A percentile compares a stretch with the other conserved stretches of the same genome.
phyloP scores from a whole-genome alignment of 92 coral and sea anemone genomes.

The Montipora capitata region DNA sequence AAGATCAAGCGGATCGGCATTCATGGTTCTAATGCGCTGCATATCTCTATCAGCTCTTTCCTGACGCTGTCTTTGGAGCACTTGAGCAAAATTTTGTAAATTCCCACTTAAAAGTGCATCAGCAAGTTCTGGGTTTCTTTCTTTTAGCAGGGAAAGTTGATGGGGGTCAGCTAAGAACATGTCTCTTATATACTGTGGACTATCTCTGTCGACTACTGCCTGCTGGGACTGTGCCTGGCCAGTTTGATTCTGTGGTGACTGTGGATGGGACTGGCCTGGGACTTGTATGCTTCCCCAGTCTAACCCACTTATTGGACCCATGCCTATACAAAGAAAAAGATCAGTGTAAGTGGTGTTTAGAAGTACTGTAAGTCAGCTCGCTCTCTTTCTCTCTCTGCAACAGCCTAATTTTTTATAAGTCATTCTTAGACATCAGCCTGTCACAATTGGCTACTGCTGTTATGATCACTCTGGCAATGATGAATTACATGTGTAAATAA shows the following conservation, averaged over 20 bases:
- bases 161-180: conserved; percentile 92
- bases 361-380: background rate
- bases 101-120: conserved; percentile 90
- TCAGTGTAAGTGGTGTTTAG: background rate
- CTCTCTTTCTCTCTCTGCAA: background rate
- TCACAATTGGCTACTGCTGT: too few species aligned
- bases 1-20: conserved; percentile 93
- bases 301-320: conserved; percentile 12
- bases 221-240: conserved; percentile 51
- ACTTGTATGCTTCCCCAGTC: conserved; percentile 92
- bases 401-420: too few species aligned
- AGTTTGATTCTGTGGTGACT: conserved; percentile 44
- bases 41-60: conserved; percentile 88
- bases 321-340: background rate
- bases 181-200: conserved; percentile 89
- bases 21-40: conserved; percentile 92
- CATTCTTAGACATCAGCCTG: too few species aligned
- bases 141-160: conserved; percentile 89
- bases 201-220: conserved; percentile 51
- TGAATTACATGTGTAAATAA: too few species aligned
- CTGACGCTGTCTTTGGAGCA: conserved; percentile 84
- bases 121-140: conserved; percentile 95
- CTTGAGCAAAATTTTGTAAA: conserved; percentile 81
- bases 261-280: conserved; percentile 62
- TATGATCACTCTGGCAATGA: too few species aligned